Base-by-base conservation (phyloP, 2,797 vertebrate genomes). In the Chaenodraco wilsoni region DNA sequence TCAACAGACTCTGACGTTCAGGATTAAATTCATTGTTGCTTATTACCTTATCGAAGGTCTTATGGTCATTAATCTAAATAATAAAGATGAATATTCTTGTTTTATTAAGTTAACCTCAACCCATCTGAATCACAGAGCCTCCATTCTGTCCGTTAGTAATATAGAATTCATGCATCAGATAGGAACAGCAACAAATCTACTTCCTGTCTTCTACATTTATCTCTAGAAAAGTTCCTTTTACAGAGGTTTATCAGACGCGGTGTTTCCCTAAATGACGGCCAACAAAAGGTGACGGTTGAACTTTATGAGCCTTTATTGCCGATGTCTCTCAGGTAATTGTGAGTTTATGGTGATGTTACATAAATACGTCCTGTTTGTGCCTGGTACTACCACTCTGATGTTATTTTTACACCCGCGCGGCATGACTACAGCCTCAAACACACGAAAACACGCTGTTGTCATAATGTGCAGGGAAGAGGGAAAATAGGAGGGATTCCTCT, bases 301-400 rank as follows among this genome's bases (percentile, higher is more conserved):
- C 3, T 74, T 78, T 71, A 74, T 55, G 59, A 31, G 6, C 7
- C 13, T 58, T 68, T 57, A 56, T 45, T 31, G 27, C 21, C 11
- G 17, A 45, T 14, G 23, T 49, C 51, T 6, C 27, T 19, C 48
- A 61, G 5, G 9, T 50, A 49, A 48, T 52, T 19, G 9, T 7
- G 4, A 40, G 8, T 44, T 59, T 49, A 54, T 23, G 16, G 10
- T 9, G 33, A 55, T 16, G 49, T 71, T 57, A 21, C 4, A 23
- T 69, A 21, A 62, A 37, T n/a, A 9, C 14, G 10, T 9, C 14
- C 52, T 43, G 4, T 48, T 50, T 45, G 74, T 40, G 19, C 75
- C 78, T 78, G 75, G 82, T 44, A 78, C 65, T 46, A 17, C 57
- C 65, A 72, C 46, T 64, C 55, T 65, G 54, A 67, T n/a, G n/a